These are phyloP conservation scores for Cyaniris semiargus DNA, from an alignment of 2,888 invertebrate genomes.

Conservation along the genomic window DNA sequence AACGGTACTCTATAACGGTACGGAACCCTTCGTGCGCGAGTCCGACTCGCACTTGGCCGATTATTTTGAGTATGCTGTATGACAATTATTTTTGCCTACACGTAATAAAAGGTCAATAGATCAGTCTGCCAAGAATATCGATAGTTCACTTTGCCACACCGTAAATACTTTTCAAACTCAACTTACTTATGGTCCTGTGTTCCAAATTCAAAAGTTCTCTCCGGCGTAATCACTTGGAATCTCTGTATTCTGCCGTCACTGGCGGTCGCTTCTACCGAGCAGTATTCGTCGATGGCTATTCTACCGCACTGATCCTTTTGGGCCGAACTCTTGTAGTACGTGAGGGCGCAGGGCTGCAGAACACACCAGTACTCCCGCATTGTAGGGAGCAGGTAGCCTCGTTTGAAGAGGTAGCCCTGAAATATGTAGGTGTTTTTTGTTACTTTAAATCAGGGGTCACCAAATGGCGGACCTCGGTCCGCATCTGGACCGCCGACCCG, in stretches of 20 bases:
- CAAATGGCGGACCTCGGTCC: too few relatives aligned
- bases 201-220: conserved; percentile 86
- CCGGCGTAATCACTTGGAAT: conserved; percentile 85
- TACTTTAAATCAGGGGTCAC: too few relatives aligned
- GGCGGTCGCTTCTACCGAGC: conserved; percentile 82
- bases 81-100: too few relatives aligned
- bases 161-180: not conserved
- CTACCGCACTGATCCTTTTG: conserved; percentile 85
- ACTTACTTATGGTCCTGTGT: conserved; percentile 86
- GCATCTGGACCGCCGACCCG: too few relatives aligned
- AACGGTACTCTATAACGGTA: too few relatives aligned
- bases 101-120: too few relatives aligned
- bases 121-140: too few relatives aligned
- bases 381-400: conserved; percentile 87
- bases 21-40: too few relatives aligned
- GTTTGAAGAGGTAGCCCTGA: conserved; percentile 86
- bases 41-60: too few relatives aligned
- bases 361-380: conserved; percentile 91
- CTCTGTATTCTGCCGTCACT: conserved; percentile 81
- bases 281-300: conserved; percentile 83
- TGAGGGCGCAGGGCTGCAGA: conserved; percentile 85
- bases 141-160: too few relatives aligned
- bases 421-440: conserved; percentile 37
- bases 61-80: too few relatives aligned
- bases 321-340: conserved; percentile 87